Conservation (phyloP, 2,888 invertebrate species). For the Melanchra persicariae region DNA sequence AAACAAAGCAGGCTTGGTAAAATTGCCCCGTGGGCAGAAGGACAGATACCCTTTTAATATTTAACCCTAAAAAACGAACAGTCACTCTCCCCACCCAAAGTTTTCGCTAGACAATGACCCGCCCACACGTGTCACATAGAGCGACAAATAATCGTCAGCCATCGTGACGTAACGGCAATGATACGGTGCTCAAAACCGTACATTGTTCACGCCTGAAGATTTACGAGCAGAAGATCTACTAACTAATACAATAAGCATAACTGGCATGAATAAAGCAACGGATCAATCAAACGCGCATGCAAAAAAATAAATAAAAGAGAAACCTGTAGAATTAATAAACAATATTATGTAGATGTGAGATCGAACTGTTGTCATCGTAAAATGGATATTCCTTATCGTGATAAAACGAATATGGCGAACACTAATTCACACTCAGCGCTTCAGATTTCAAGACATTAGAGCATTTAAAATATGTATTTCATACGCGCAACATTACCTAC, state of each 20-base stretch:
- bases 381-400: not conserved
- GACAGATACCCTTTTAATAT: not conserved
- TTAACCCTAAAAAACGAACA: conserved; percentile 20
- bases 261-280: not conserved
- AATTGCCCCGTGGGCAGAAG: not conserved
- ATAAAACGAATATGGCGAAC: not conserved
- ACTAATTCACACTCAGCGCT: not conserved
- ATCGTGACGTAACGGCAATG: conserved; percentile 54
- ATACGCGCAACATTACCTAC: too few species aligned
- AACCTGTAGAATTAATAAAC: not conserved
- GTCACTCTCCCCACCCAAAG: conserved; percentile 16
- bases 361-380: not conserved
- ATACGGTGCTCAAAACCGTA: conserved; percentile 25
- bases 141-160: conserved; percentile 39
- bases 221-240: conserved; percentile 28
- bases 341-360: not conserved
- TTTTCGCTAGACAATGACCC: conserved; percentile 26
- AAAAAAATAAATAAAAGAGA: not conserved
- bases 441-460: not conserved
- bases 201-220: conserved; percentile 1
- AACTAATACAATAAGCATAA: not conserved
- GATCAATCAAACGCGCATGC: not conserved
- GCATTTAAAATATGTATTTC: not conserved
- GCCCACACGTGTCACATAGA: conserved; percentile 35
- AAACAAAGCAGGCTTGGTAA: not conserved